Conservation (phyloP, 2,888 invertebrate species). For the Drosophila demipolita region DNA sequence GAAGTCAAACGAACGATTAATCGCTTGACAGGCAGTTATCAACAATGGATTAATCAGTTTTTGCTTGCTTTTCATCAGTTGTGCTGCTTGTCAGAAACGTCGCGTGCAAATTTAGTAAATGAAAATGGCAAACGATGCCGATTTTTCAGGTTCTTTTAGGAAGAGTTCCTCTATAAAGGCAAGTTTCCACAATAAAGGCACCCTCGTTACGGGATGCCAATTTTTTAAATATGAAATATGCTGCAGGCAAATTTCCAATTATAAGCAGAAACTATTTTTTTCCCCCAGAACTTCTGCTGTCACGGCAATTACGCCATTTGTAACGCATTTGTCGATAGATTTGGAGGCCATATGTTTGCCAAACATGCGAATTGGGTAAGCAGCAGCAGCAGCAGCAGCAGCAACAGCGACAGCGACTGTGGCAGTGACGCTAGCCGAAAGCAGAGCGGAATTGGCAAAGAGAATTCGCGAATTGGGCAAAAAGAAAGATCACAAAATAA, state of each 20-base stretch:
- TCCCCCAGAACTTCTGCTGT: background rate
- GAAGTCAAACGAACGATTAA: constrained; percentile 3
- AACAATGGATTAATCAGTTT: constrained; percentile 25
- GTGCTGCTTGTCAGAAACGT: constrained; percentile 74
- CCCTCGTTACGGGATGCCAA: background rate
- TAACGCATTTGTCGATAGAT: constrained; percentile 10
- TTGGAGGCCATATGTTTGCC: constrained; percentile 62
- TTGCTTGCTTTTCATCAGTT: constrained; percentile 65
- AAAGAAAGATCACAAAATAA: constrained; percentile 56
- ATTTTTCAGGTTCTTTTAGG: constrained; percentile 88
- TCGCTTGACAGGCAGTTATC: constrained; percentile 6
- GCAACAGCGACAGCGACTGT: background rate
- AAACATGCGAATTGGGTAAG: constrained; percentile 77
- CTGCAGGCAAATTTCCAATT: background rate
- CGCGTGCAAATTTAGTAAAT: constrained; percentile 99
- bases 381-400: constrained; percentile 15
- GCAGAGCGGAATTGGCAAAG: constrained; percentile 37
- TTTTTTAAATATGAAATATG: background rate
- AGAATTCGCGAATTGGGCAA: constrained; percentile 66
- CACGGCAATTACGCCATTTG: constrained; percentile 4
- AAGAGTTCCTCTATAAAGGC: constrained; percentile 86
- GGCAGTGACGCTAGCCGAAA: constrained; percentile 15
- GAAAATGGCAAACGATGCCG: constrained; percentile 99
- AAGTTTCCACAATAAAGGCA: constrained; percentile 99
- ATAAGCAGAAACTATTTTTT: too few relatives aligned